Evolutionary conservation across 2,113 vertebrate genomes (phyloP).

Genomic region (Vidua chalybeata): DNA sequence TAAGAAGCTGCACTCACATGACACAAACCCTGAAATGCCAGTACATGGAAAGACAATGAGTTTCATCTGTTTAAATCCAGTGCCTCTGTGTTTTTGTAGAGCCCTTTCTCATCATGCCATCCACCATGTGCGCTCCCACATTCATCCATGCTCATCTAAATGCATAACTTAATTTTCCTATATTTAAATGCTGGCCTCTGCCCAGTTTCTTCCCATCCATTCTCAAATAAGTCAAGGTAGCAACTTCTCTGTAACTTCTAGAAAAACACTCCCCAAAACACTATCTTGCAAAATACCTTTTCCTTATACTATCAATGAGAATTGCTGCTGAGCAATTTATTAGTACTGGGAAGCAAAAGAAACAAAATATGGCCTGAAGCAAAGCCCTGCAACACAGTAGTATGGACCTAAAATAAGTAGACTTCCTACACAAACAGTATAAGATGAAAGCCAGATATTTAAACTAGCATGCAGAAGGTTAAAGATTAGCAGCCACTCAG

Average conservation of each 20-base stretch:
- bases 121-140: not conserved
- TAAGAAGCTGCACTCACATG: not conserved
- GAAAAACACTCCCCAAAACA: not conserved
- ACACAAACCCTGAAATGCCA: not conserved
- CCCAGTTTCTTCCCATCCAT: not conserved
- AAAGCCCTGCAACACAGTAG: not conserved
- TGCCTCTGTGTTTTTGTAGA: not conserved
- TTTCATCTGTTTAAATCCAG: not conserved
- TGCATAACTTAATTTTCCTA: not conserved
- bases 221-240: not conserved
- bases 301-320: not conserved
- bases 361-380: not conserved
- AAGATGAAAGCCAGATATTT: not conserved
- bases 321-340: not conserved
- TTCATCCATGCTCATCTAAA: rapidly evolving
- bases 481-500: not conserved
- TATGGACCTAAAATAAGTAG: not conserved
- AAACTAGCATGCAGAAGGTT: not conserved
- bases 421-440: not conserved
- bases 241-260: not conserved
- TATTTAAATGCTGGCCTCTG: not conserved
- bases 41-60: not conserved
- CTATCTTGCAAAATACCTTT: not conserved
- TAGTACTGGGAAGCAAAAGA: not conserved
- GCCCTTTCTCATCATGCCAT: not conserved